Conservation (phyloP, 2,888 invertebrate species). For the Eudemis profundana region DNA sequence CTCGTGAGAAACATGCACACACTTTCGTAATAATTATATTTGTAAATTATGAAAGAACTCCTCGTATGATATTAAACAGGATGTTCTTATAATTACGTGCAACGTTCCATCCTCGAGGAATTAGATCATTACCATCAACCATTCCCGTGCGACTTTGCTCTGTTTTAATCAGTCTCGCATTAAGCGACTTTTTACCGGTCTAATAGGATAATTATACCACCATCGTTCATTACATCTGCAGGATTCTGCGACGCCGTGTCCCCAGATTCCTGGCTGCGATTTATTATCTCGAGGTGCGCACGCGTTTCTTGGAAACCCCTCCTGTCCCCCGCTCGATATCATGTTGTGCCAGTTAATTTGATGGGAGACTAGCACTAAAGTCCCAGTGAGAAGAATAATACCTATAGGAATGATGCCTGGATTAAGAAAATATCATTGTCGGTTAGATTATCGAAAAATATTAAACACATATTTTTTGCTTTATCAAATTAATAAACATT, state of each 20-base stretch:
- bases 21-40: constrained; percentile 17
- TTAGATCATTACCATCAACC: constrained; percentile 37
- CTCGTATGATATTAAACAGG: constrained; percentile 30
- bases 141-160: constrained; percentile 39
- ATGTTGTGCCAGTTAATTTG: constrained; percentile 60
- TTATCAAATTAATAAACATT: too few species aligned
- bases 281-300: constrained; percentile 62
- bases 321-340: constrained; percentile 42
- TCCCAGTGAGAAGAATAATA: background rate
- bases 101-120: constrained; percentile 29
- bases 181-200: constrained; percentile 32
- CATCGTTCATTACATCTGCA: constrained; percentile 48
- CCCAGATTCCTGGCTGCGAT: constrained; percentile 62
- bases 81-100: constrained; percentile 32
- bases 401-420: too few species aligned
- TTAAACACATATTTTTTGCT: too few species aligned
- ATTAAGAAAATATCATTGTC: too few species aligned
- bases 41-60: constrained; percentile 9
- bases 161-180: constrained; percentile 36
- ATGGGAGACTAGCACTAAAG: constrained; percentile 46
- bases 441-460: too few species aligned
- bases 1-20: constrained; percentile 1
- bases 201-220: constrained; percentile 44
- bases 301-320: constrained; percentile 59
- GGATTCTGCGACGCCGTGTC: constrained; percentile 55